A percentile compares a stretch with the other conserved stretches of the same genome.
Evolutionary conservation across 2,888 invertebrate genomes (phyloP).

Genomic region (Pyrochroa serraticornis): DNA sequence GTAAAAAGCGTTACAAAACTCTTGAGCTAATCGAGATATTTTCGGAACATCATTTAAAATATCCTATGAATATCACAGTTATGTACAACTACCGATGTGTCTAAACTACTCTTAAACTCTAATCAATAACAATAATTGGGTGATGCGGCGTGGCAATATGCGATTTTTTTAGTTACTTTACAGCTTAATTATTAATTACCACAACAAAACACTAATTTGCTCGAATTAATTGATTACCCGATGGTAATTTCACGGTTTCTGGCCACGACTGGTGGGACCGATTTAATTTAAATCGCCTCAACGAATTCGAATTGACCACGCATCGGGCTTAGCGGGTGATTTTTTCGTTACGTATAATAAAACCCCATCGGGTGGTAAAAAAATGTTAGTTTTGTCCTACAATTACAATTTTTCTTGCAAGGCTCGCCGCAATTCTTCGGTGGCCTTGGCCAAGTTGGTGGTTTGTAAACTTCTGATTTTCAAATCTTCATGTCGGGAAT

Average conservation of each 20-base stretch:
- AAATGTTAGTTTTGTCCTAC: conserved; percentile 8
- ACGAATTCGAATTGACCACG: no score
- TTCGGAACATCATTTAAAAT: neutral
- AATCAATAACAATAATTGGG: neutral
- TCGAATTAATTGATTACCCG: no score
- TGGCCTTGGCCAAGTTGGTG: conserved; percentile 68
- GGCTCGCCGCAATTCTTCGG: conserved; percentile 76
- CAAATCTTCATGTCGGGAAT: conserved; percentile 61
- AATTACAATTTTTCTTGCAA: conserved; percentile 78
- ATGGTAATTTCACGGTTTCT: no score
- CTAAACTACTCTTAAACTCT: conserved; percentile 9
- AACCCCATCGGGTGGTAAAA: neutral
- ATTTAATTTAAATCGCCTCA: no score
- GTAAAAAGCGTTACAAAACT: no score
- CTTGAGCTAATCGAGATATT: no score
- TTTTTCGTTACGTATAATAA: no score
- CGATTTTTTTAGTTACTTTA: no score
- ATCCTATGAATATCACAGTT: conserved; percentile 41
- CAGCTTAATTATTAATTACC: no score
- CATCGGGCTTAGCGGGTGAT: no score
- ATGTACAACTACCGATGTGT: conserved; percentile 37
- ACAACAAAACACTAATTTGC: no score
- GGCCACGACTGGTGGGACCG: no score
- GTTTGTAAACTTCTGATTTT: conserved; percentile 57
- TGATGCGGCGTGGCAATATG: conserved; percentile 8